Evolutionary conservation across 2,113 vertebrate species (phyloP), one percentile per base, ranked within the genome.

Genomic region (Cephalopholis sonnerati): DNA sequence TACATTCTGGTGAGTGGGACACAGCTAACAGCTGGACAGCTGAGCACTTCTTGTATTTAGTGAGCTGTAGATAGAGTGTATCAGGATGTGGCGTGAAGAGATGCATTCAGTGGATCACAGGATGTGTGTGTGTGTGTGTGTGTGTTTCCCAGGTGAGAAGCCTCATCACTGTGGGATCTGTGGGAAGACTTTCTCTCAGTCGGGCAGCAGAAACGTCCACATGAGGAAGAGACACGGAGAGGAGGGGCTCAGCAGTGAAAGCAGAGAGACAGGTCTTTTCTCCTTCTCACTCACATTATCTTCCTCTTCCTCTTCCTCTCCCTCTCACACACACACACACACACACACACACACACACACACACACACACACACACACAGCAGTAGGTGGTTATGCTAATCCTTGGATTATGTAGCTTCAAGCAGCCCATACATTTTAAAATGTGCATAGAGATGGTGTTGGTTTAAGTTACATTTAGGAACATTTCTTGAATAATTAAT

Each of bases 161-260:
- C 98, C 98, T 27, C 98, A 99, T 86, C 96, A 97, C 85, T 99
- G 98, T 86, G 96, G 96, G 75, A 96, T 98, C 87, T 99, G 98
- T 89, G 97, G 97, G 48, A 99, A 99, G 94, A 98, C 96, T 0
- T 99, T 99, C 94, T 99, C 98, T 83, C 98, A 99, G 93, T 99
- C 98, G 25, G 98, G 98, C 73, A 99, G 98, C 95, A 96, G 98
- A 77, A 99, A 99, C 12, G 98, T 99, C 64, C 98, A 99, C 80
- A 96, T 99, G 96, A 98, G 95, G 93, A 99, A 99, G 90, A 96
- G 97, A 74, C 98, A 99, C 70, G 94, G 96, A 82, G 93, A 96
- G 69, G 80, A 96, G 78, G 93, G 86, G 4, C 91, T 89, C 13
- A 2, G 77, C n/a, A 74, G 68, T 4, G 93, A 94, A 27, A 81